Conservation (phyloP, 2,888 invertebrate species). For the Ligdia adustata region DNA sequence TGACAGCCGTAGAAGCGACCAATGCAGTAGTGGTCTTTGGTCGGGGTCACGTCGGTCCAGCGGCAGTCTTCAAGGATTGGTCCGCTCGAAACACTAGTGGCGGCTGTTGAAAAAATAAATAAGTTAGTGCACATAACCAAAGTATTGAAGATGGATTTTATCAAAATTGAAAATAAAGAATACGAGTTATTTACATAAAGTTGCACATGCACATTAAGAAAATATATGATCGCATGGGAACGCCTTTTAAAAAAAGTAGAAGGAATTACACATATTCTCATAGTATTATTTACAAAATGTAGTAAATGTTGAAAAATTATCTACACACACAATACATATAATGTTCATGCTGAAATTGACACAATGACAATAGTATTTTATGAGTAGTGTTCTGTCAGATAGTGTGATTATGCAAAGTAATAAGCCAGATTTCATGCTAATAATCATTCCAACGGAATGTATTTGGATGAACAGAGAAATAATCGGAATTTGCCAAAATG, state of each 20-base stretch:
- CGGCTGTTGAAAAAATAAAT: constrained; percentile 67
- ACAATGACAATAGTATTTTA: constrained; percentile 11
- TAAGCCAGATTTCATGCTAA: background rate
- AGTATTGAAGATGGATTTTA: background rate
- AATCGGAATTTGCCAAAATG: too few species aligned
- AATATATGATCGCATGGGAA: too few species aligned
- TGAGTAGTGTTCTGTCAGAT: constrained; percentile 14
- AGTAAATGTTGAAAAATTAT: constrained; percentile 32
- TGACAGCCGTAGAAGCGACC: too few species aligned
- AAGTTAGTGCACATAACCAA: constrained; percentile 24
- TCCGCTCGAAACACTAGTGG: constrained; percentile 72
- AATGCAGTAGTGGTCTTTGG: constrained; percentile 33
- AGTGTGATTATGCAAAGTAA: constrained; percentile 3
- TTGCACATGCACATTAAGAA: too few species aligned
- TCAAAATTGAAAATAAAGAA: too few species aligned
- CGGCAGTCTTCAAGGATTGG: constrained; percentile 64
- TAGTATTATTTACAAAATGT: constrained; percentile 18
- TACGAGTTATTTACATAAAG: too few species aligned
- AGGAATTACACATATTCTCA: too few species aligned
- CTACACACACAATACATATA: too few species aligned
- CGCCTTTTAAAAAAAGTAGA: too few species aligned
- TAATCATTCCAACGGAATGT: too few species aligned
- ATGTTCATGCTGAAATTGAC: constrained; percentile 31
- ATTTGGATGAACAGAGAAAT: too few species aligned
- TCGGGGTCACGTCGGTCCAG: constrained; percentile 37